These are phyloP conservation scores for Branchipolynoe longqiensis DNA, from an alignment of 2,888 invertebrate genomes.

Conservation along the genomic window DNA sequence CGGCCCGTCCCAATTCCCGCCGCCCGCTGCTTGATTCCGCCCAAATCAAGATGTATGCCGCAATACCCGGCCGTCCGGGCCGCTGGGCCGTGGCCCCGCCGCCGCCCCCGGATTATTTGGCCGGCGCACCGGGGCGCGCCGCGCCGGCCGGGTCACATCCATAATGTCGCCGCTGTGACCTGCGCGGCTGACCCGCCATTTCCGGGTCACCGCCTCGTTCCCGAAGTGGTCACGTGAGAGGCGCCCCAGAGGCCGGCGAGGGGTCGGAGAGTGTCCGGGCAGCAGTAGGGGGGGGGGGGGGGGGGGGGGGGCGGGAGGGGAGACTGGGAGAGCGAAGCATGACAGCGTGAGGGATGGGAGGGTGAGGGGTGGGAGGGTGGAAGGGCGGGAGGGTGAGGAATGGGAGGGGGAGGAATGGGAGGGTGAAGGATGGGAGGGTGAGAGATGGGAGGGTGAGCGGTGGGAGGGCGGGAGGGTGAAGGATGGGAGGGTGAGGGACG, in stretches of 20 bases:
- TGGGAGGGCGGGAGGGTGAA: background rate
- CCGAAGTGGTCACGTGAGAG: constrained; percentile 26
- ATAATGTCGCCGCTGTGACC: constrained; percentile 21
- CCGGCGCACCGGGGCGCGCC: background rate
- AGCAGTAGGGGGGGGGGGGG: background rate
- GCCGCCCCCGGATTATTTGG: constrained; percentile 39
- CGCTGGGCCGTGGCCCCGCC: too few relatives aligned
- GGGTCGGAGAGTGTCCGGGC: background rate
- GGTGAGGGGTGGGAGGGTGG: constrained; percentile 9
- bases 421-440: too few relatives aligned
- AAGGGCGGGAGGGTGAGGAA: constrained; percentile 7
- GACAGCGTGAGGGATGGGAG: background rate
- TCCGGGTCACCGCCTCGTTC: constrained; percentile 55
- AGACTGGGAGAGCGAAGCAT: too few relatives aligned
- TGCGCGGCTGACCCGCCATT: background rate
- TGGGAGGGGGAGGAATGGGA: too few relatives aligned
- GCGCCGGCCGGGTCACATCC: constrained; percentile 25
- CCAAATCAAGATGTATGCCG: constrained; percentile 55
- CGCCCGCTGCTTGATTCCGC: constrained; percentile 5
- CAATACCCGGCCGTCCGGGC: constrained; percentile 20
- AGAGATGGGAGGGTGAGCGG: background rate
- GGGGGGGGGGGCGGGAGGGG: too few relatives aligned
- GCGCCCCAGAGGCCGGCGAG: background rate
- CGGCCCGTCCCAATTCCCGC: constrained; percentile 17
- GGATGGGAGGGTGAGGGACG: background rate